Evolutionary conservation across 2,113 vertebrate genomes (phyloP), one percentile per base, ranked within the genome.

Genomic region (Mohoua ochrocephala): DNA sequence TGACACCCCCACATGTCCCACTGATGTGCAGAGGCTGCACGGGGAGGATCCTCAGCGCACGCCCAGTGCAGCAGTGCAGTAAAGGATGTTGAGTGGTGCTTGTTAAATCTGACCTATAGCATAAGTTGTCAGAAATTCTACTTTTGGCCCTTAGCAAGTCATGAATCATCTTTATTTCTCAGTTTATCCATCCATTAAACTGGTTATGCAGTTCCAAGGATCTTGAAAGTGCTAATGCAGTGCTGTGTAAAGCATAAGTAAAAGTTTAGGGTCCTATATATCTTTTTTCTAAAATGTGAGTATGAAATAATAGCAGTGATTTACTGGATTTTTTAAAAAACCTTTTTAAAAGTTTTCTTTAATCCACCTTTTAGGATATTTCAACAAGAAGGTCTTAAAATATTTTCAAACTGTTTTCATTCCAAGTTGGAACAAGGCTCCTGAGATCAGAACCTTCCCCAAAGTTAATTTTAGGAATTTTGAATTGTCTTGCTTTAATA

Each of bases 351-450:
- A 24, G 6, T 57, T 70, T 61, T 67, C 9, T 67, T 89, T 75
- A 87, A 71, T 84, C 16, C 11, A 56, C 19, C 9, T 71, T 86
- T 84, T 45, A 47, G 15, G 16, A 9, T 70, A 53, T 67, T 82
- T 78, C 64, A 91, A 71, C 50, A 21, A 35, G 35, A 49, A 85
- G 3, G 24, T 65, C 50, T 86, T 65, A 61, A 69, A 89, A 61
- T 49, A 80, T 53, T 82, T 89, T 87, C 70, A 31, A 9, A 31
- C 19, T 30, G 5, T 39, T 84, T 91, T 70, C 23, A 35, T 89
- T 96, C 60, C 56, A 82, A 75, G 39, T 35, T 89, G 73, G 42
- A 87, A 61, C 39, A 74, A 75, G 91, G 27, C 39, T 94, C 33
- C 42, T 59, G 60, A 87, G 56, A 78, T 77, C 47, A 71, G 65